These are phyloP conservation scores for Trinectes maculatus DNA, from an alignment of 2,113 vertebrate species.

Conservation along the genomic window DNA sequence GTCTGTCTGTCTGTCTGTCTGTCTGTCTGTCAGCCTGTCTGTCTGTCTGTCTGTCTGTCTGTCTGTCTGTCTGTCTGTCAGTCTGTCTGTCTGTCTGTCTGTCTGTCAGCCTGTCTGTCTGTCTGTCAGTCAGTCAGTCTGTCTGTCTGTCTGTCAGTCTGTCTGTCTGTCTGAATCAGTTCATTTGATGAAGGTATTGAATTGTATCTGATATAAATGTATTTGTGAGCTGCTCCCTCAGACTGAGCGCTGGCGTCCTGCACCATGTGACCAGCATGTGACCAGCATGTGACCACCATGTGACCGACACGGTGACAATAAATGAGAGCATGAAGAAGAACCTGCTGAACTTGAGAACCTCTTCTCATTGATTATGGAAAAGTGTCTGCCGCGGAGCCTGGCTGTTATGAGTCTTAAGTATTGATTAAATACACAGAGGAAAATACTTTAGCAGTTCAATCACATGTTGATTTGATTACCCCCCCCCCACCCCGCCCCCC, in stretches of 20 bases:
- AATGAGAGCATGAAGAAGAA: constrained; percentile 74
- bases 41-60: too few species aligned
- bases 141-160: too few species aligned
- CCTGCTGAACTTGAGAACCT: constrained; percentile 76
- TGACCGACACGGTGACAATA: constrained; percentile 59
- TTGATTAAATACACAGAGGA: constrained; percentile 77
- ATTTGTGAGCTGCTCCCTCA: too few species aligned
- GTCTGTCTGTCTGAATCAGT: too few species aligned
- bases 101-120: too few species aligned
- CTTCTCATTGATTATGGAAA: constrained; percentile 76
- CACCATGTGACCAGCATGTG: constrained; percentile 30
- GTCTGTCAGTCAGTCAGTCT: too few species aligned
- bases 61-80: too few species aligned
- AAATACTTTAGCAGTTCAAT: constrained; percentile 78
- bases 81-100: too few species aligned
- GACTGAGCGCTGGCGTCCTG: neutral
- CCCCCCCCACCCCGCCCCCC: constrained; percentile 9
- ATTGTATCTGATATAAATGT: too few species aligned
- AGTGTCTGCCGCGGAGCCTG: constrained; percentile 59
- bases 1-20: too few species aligned
- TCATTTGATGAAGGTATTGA: too few species aligned
- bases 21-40: too few species aligned
- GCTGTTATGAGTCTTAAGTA: constrained; percentile 74
- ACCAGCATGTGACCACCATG: constrained; percentile 40
- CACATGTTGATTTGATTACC: constrained; percentile 72